Conservation (phyloP, 2,113 vertebrate genomes). For the Chrysochloris asiatica region DNA sequence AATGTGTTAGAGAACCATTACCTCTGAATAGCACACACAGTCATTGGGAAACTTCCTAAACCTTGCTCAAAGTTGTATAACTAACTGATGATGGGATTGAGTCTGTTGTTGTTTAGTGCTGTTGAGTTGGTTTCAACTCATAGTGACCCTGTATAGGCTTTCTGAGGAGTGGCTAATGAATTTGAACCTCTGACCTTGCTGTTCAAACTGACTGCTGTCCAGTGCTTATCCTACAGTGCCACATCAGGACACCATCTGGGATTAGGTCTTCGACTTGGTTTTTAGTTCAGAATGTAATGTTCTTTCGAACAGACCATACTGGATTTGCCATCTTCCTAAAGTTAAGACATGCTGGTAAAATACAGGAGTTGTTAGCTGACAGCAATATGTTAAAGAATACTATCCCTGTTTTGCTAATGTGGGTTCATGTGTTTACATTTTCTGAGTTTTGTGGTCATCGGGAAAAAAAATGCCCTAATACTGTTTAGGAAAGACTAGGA, state of each 20-base stretch:
- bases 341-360: slow-evolving; percentile 49
- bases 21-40: not conserved
- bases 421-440: slow-evolving; percentile 2
- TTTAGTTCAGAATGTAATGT: slow-evolving; percentile 2
- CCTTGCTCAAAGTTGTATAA: not conserved
- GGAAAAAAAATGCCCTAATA: slow-evolving; percentile 1
- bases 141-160: too few relatives aligned
- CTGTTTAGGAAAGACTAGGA: too few relatives aligned
- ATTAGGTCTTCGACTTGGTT: not conserved
- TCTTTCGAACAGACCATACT: not conserved
- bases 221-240: too few relatives aligned
- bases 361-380: slow-evolving; percentile 7
- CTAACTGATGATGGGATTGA: not conserved
- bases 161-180: too few relatives aligned
- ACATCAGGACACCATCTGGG: too few relatives aligned
- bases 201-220: too few relatives aligned
- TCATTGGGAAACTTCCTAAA: slow-evolving; percentile 36
- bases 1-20: not conserved
- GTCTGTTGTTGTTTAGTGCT: too few relatives aligned
- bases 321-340: slow-evolving; percentile 32
- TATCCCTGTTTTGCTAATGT: slow-evolving; percentile 1
- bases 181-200: too few relatives aligned
- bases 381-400: too few relatives aligned
- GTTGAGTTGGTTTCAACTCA: too few relatives aligned
- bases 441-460: slow-evolving; percentile 31